These are phyloP conservation scores for Melanostoma mellinum DNA, from an alignment of 2,888 invertebrate species.

Conservation along the genomic window DNA sequence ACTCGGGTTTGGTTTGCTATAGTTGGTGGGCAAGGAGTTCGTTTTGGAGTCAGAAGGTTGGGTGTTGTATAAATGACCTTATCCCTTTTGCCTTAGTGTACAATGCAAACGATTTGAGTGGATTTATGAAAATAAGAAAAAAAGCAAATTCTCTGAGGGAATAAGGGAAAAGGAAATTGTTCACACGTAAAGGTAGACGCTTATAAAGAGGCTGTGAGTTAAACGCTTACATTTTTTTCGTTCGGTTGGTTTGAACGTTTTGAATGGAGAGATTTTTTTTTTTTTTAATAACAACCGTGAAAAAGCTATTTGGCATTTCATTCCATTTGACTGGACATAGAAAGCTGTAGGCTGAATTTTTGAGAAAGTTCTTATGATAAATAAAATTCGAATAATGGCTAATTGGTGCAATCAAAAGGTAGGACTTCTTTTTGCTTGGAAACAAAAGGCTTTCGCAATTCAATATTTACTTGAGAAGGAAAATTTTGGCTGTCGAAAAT, in stretches of 20 bases:
- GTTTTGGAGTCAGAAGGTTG: slow-evolving; percentile 16
- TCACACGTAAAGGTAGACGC: slow-evolving; percentile 62
- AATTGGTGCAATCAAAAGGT: no score
- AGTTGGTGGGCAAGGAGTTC: slow-evolving; percentile 1
- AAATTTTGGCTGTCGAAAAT: no score
- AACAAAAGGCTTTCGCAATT: no score
- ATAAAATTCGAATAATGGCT: no score
- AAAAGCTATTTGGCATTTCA: slow-evolving; percentile 16
- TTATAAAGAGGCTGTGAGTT: slow-evolving; percentile 30
- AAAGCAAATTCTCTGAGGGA: slow-evolving; percentile 25
- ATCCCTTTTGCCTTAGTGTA: slow-evolving; percentile 33
- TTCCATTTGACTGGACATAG: slow-evolving; percentile 35
- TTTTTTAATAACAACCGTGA: neutral
- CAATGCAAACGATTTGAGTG: slow-evolving; percentile 55
- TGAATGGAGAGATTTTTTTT: slow-evolving; percentile 2
- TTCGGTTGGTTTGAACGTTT: slow-evolving; percentile 4
- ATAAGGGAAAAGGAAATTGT: slow-evolving; percentile 57
- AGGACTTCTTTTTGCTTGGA: no score
- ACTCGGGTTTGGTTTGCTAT: neutral
- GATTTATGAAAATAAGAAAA: slow-evolving; percentile 55
- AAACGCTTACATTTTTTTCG: neutral
- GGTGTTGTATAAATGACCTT: slow-evolving; percentile 51
- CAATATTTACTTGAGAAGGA: no score
- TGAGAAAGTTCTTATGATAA: no score
- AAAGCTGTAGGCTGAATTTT: no score